Percentiles rank a stretch among this genome's conserved stretches.
Conservation (phyloP, 2,888 invertebrate species). For the Syrista parreyssii region DNA sequence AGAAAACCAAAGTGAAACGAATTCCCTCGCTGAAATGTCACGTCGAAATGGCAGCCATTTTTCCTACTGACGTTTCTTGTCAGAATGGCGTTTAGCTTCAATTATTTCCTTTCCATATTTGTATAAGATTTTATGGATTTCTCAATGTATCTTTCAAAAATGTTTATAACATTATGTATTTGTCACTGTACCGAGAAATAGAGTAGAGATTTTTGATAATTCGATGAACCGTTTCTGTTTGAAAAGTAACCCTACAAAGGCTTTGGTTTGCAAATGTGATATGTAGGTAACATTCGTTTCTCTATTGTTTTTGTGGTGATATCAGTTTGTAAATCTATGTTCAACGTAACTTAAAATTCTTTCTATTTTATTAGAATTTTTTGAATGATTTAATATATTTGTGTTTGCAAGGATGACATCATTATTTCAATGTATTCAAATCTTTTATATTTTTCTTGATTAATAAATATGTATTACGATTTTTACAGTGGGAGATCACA, state of each 20-base stretch:
- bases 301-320: too few relatives aligned
- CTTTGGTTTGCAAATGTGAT: background rate
- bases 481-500: slow-evolving; percentile 50
- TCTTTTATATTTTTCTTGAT: background rate
- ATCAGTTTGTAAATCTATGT: too few relatives aligned
- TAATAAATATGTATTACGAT: background rate
- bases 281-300: background rate
- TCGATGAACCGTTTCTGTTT: background rate
- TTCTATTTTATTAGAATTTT: too few relatives aligned
- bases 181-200: slow-evolving; percentile 1
- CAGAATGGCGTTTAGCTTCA: too few relatives aligned
- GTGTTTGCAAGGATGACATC: too few relatives aligned
- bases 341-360: too few relatives aligned
- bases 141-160: too few relatives aligned
- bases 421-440: background rate
- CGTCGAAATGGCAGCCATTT: slow-evolving; percentile 35
- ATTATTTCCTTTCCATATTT: slow-evolving; percentile 7
- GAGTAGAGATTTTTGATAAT: slow-evolving; percentile 8
- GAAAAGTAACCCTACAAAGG: background rate
- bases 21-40: slow-evolving; percentile 27
- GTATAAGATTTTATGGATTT: background rate
- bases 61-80: slow-evolving; percentile 21
- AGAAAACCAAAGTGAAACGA: slow-evolving; percentile 24
- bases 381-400: too few relatives aligned
- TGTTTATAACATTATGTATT: background rate